Base-by-base conservation (phyloP, 1,140 invertebrate species). In the Epicauta chinensis region DNA sequence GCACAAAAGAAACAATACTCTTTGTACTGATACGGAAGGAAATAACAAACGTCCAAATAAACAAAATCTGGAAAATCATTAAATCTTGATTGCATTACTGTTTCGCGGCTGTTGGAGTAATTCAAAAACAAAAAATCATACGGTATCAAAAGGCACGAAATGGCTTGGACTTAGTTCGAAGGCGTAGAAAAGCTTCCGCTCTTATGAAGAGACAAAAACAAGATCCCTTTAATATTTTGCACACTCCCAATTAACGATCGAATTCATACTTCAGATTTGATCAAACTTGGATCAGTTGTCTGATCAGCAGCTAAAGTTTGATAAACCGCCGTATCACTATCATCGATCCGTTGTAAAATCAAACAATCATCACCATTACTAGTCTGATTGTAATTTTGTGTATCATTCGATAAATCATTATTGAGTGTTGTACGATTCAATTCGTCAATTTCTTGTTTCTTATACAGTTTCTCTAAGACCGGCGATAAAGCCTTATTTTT, bases 261-360 rank as follows among this genome's bases (percentile, higher is more conserved):
- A n/a, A n/a, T n/a, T 48, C 11, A 48, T 37, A 64, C 62, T 48
- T 64, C 60, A 42, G 51, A 52, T 56, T 61, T 66, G 55, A 58
- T 62, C 16, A 56, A 55, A 29, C 60, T 51, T 5, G 23, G n/a
- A 2, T 50, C 51, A 35, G 41, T 40, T 17, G 31, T 15, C 10
- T 15, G 34, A 11, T 37, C 42, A 16, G 45, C 14, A 14, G 59
- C 15, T 17, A 55, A 23, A 29, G 63, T 66, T 48, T 66, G 64
- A 49, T 65, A 66, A 3, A 63, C 46, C 15, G 51, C 62, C 2
- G 57, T 51, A 16, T 45, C 41, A 12, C 53, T 61, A 9, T 42
- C 54, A 2, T 56, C 58, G 10, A 66, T 66, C 40, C 57, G 47
- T 38, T 65, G 56, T 29, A 65, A 37, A 36, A 60, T 16, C 2